A percentile compares a stretch with the other conserved stretches of the same genome.
phyloP scores from a whole-genome alignment of 2,113 vertebrate species.

The Phrynosoma blainvillii region DNA sequence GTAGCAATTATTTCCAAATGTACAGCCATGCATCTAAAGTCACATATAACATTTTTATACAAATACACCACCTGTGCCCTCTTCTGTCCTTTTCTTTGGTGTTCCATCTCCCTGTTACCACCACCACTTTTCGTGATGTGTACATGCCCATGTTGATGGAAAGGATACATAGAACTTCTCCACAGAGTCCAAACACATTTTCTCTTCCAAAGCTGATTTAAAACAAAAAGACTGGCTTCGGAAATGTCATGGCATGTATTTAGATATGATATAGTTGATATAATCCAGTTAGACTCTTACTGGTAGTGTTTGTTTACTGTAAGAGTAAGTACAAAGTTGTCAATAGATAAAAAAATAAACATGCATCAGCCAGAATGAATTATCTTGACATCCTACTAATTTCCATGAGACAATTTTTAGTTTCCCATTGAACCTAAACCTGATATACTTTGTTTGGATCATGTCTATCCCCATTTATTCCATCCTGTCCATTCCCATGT shows the following conservation, averaged over 20 bases:
- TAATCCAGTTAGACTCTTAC: background rate
- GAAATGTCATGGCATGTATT: background rate
- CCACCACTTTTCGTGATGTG: too few species aligned
- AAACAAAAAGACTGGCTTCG: background rate
- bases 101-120: too few species aligned
- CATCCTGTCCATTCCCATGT: background rate
- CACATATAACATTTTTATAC: too few species aligned
- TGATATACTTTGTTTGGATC: background rate
- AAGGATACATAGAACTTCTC: background rate
- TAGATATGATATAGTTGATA: background rate
- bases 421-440: background rate
- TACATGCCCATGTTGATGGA: background rate
- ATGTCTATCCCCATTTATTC: background rate
- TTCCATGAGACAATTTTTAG: background rate
- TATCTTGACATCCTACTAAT: background rate
- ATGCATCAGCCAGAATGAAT: background rate
- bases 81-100: too few species aligned
- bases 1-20: too few species aligned
- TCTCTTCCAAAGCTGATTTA: background rate
- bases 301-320: background rate
- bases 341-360: background rate
- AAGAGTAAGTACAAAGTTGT: background rate
- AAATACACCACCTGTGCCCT: too few species aligned
- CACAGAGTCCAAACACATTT: background rate
- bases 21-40: too few species aligned